A percentile compares a stretch with the other conserved stretches of the same genome.
Evolutionary conservation across 2,113 vertebrate species (phyloP).

Genomic region (Gavia stellata): DNA sequence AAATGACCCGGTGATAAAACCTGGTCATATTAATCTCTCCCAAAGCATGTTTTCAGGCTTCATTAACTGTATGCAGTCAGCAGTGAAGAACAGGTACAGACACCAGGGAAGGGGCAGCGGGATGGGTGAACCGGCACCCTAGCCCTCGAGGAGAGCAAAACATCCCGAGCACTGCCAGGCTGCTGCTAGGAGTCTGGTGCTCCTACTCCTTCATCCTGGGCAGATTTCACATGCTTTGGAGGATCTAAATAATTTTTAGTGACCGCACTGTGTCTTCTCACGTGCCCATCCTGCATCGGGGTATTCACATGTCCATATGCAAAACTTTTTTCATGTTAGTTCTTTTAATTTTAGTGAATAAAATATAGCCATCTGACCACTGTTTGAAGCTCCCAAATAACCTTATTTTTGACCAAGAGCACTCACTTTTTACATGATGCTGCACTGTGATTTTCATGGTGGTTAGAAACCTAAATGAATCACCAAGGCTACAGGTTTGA

Average conservation of each 20-base stretch:
- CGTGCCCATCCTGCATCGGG: not conserved
- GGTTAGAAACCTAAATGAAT: not conserved
- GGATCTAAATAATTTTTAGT: not conserved
- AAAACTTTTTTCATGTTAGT: not conserved
- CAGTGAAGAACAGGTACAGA: not conserved
- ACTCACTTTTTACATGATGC: not conserved
- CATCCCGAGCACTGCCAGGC: accelerated
- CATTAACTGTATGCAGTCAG: not conserved
- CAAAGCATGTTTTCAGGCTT: not conserved
- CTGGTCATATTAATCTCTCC: not conserved
- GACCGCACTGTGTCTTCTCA: not conserved
- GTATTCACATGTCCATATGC: not conserved
- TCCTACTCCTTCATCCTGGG: not conserved
- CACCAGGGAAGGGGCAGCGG: not conserved
- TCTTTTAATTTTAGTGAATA: not conserved
- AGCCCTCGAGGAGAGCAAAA: not conserved
- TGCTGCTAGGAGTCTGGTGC: not conserved
- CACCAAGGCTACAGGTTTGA: not conserved
- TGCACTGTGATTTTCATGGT: not conserved
- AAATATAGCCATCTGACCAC: not conserved
- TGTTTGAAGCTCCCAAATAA: not conserved
- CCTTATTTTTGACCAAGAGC: not conserved
- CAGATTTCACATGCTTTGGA: not conserved
- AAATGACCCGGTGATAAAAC: not conserved
- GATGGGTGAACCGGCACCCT: not conserved